Evolutionary conservation across 2,113 vertebrate species (phyloP), one percentile per base, ranked within the genome.

Genomic region (Trochalopteron elliotii): DNA sequence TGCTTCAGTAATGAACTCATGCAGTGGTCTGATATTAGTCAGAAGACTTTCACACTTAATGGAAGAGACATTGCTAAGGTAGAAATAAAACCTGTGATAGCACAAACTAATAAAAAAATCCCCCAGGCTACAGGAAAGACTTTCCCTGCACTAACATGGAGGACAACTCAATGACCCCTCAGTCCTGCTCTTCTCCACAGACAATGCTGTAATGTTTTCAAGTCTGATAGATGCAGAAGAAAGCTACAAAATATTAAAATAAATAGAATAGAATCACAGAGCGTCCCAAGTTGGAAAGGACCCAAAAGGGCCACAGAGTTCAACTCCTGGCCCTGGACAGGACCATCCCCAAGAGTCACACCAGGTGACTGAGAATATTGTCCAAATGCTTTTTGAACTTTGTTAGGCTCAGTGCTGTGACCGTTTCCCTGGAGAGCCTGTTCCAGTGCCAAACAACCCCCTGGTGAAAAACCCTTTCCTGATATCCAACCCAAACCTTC

Each of bases 51-150:
- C 61, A 25, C 21, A 50, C 9, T 75, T 71, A 60, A 11, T 65
- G 52, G 70, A 87, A 84, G 56, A 83, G 35, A 80, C 35, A 70
- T 9, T 16, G 31, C 47, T 81, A 74, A 59, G 52, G 56, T 4
- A 80, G 67, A 95, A 94, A 80, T 72, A 87, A 94, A 85, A 27
- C 11, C n/a, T 83, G 50, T 70, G 53, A 67, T 12, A 82, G 63
- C 39, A 86, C 39, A 93, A 80, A 91, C 35, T 37, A 91, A 94
- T 40, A 55, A 52, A 50, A 80, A 57, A 85, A 64, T 31, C 13
- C 13, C 15, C 18, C 7, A 77, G 63, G 42, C 59, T 57, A 80
- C 15, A 52, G 44, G 27, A 68, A 92, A 83, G 40, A 9, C 9
- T 81, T 31, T 59, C 15, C 64, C 57, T 84, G 52, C 14, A 56